Percentiles rank a stretch among this genome's conserved stretches.
phyloP scores from a whole-genome alignment of 2,113 vertebrate species.

The Enhydra lutris region DNA sequence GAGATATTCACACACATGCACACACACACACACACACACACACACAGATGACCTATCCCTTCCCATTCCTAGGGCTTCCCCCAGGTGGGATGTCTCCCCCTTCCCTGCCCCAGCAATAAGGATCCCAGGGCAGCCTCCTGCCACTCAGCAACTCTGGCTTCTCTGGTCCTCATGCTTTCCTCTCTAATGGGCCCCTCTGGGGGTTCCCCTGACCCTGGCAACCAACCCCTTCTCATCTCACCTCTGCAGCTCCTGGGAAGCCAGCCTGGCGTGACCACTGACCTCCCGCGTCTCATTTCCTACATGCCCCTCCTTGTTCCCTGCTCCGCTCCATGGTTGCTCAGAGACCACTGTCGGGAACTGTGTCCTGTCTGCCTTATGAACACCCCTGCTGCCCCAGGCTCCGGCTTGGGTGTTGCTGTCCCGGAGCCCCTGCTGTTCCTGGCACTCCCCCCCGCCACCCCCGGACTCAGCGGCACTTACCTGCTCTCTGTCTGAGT shows the following conservation, averaged over 20 bases:
- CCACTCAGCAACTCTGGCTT: not conserved
- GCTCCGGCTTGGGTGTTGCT: not conserved
- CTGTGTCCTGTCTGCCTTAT: not conserved
- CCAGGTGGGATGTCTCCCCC: not conserved
- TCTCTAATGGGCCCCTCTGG: accelerated
- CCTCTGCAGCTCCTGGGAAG: not conserved
- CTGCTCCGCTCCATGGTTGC: not conserved
- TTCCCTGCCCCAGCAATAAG: not conserved
- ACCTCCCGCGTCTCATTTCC: not conserved
- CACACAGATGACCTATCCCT: accelerated
- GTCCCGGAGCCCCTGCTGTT: accelerated
- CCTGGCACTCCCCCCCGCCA: not conserved
- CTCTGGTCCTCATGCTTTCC: too few species aligned
- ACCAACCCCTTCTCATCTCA: not conserved
- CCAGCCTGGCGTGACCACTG: too few species aligned
- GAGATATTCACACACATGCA: not conserved
- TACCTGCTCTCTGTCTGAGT: not conserved
- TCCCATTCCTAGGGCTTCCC: not conserved
- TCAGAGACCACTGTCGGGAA: not conserved
- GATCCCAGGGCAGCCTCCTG: accelerated
- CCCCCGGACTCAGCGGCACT: accelerated
- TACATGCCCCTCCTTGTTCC: accelerated
- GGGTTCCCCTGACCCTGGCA: not conserved
- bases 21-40: accelerated
- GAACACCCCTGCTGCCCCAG: accelerated